Percentiles rank a stretch among this genome's conserved stretches.
These are phyloP conservation scores for Jaculus jaculus DNA, from an alignment of 2,113 vertebrate species.

Conservation along the genomic window DNA sequence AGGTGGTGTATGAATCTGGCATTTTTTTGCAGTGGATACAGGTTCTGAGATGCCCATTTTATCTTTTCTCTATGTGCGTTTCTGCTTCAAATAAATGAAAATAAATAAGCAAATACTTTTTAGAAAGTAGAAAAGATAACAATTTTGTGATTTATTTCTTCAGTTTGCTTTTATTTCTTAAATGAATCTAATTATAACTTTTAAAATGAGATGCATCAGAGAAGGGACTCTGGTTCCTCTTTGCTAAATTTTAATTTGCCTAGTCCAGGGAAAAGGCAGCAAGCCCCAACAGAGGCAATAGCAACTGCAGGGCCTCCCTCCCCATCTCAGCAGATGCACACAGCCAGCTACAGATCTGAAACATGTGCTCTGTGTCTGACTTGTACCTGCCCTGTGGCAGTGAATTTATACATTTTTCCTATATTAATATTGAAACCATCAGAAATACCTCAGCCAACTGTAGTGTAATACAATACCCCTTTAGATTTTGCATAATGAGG, in stretches of 20 bases:
- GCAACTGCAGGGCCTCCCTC: background rate
- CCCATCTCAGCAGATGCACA: background rate
- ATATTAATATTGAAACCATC: background rate
- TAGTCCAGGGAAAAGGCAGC: background rate
- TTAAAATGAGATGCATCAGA: background rate
- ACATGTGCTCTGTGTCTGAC: background rate
- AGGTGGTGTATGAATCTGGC: too few relatives aligned
- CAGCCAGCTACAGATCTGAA: accelerated
- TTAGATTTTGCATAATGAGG: background rate
- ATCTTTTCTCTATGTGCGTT: too few relatives aligned
- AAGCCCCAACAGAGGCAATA: accelerated
- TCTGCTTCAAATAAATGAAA: too few relatives aligned
- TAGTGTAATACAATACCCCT: background rate
- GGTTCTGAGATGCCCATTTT: too few relatives aligned
- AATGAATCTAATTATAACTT: background rate
- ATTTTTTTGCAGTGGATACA: too few relatives aligned
- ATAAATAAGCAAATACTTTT: too few relatives aligned
- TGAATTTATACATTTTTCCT: background rate
- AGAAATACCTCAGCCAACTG: background rate
- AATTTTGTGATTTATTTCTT: background rate
- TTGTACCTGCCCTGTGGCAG: background rate
- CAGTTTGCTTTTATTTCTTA: background rate
- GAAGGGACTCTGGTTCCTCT: background rate
- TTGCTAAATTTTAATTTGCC: background rate
- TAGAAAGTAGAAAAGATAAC: too few relatives aligned